Percentiles rank a stretch among this genome's conserved stretches.
phyloP scores from a whole-genome alignment of 2,797 vertebrate species.

The Phrynocephalus vlangalii region DNA sequence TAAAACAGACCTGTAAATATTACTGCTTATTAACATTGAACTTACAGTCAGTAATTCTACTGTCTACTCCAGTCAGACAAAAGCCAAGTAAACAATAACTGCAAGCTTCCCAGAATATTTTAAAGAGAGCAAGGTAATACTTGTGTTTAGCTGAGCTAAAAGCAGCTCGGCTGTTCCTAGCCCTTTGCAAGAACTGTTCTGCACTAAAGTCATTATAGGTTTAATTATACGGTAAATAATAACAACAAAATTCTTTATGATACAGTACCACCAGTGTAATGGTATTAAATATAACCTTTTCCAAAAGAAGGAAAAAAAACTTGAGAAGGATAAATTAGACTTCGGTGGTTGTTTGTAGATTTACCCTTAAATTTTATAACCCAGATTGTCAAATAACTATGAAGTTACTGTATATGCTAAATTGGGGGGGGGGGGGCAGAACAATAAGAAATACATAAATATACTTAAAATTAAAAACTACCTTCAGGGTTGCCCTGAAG shows the following conservation, averaged over 20 bases:
- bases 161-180: background rate
- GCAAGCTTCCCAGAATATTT: background rate
- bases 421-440: background rate
- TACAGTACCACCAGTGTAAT: background rate
- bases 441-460: background rate
- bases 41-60: conserved; percentile 26
- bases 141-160: background rate
- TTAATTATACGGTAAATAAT: background rate
- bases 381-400: background rate
- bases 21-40: conserved; percentile 2
- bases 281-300: background rate
- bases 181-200: conserved; percentile 8
- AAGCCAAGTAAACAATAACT: conserved; percentile 13
- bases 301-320: background rate
- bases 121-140: background rate
- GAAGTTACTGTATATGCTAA: background rate
- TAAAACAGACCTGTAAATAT: conserved; percentile 55
- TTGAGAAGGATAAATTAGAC: background rate
- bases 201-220: background rate
- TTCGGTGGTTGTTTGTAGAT: background rate
- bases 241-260: background rate
- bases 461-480: background rate
- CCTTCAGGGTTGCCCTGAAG: background rate
- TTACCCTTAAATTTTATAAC: background rate
- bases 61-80: background rate